phyloP scores from a whole-genome alignment of 2,113 vertebrate genomes.

The Tringa solitaria region DNA sequence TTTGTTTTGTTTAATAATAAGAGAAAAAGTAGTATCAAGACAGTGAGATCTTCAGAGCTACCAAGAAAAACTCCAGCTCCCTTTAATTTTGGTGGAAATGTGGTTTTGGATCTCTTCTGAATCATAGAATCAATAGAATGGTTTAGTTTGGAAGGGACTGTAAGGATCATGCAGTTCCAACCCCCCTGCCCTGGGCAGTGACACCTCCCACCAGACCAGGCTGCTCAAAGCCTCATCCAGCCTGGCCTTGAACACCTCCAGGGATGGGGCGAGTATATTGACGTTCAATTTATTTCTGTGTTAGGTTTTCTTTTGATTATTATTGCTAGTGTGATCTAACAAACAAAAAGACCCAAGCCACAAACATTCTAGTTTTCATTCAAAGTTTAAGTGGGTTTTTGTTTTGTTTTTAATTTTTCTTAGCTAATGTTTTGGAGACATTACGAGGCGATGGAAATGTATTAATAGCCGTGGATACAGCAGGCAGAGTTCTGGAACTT shows the following conservation, averaged over 20 bases:
- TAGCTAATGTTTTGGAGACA: slow-evolving; percentile 97
- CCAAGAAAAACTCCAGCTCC: background rate
- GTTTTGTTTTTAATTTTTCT: background rate
- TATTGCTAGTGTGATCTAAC: background rate
- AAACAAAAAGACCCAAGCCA: background rate
- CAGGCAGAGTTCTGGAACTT: slow-evolving; percentile 94
- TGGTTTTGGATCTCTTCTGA: background rate
- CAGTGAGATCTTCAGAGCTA: background rate
- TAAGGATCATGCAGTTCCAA: too few species aligned
- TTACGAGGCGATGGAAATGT: slow-evolving; percentile 94
- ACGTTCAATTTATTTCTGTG: background rate
- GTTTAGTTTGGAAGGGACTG: too few species aligned
- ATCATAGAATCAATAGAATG: background rate
- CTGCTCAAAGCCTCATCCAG: too few species aligned
- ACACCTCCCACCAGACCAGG: too few species aligned
- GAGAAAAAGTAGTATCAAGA: background rate
- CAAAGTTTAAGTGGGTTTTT: background rate
- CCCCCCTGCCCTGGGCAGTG: too few species aligned
- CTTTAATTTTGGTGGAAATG: background rate
- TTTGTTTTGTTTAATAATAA: background rate
- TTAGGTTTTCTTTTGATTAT: background rate
- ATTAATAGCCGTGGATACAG: slow-evolving; percentile 93
- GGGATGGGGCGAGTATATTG: too few species aligned
- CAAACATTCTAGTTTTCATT: background rate
- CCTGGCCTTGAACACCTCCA: too few species aligned